These are phyloP conservation scores for Coryphaenoides rupestris DNA, from an alignment of 2,113 vertebrate genomes.

Conservation along the genomic window DNA sequence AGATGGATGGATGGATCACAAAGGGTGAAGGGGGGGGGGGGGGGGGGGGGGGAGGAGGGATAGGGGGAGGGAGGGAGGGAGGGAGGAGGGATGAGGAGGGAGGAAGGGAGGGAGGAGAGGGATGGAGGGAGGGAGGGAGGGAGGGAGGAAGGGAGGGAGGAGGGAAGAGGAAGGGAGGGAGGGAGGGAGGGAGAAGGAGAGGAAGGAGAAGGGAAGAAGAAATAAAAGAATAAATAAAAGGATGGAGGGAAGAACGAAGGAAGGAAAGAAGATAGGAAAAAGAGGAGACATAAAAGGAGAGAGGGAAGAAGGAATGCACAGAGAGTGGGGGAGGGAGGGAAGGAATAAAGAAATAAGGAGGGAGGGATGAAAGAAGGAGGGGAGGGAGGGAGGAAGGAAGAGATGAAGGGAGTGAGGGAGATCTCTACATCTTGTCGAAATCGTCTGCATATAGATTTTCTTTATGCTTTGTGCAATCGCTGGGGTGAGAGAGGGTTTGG, in stretches of 20 bases:
- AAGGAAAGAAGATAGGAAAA: no score
- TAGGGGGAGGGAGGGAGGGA: not conserved
- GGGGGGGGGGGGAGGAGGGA: not conserved
- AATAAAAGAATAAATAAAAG: no score
- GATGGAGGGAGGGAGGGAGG: not conserved
- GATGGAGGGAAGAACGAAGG: not conserved
- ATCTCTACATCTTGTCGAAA: no score
- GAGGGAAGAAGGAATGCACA: no score
- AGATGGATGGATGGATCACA: not conserved
- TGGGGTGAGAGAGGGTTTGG: no score
- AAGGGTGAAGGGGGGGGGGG: not conserved
- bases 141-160: no score
- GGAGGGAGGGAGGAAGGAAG: no score
- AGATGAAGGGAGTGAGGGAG: no score
- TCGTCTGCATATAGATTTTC: no score
- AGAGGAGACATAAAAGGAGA: no score
- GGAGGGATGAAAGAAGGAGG: not conserved
- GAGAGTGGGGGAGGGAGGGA: not conserved
- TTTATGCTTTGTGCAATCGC: no score
- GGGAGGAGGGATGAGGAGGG: not conserved
- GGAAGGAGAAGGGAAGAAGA: not conserved
- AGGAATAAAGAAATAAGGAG: not conserved
- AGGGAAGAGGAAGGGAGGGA: not conserved
- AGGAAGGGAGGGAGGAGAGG: not conserved
- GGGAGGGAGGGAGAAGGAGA: not conserved